Base-by-base conservation (phyloP, 2,888 invertebrate species). In the Cheilosia soror region DNA sequence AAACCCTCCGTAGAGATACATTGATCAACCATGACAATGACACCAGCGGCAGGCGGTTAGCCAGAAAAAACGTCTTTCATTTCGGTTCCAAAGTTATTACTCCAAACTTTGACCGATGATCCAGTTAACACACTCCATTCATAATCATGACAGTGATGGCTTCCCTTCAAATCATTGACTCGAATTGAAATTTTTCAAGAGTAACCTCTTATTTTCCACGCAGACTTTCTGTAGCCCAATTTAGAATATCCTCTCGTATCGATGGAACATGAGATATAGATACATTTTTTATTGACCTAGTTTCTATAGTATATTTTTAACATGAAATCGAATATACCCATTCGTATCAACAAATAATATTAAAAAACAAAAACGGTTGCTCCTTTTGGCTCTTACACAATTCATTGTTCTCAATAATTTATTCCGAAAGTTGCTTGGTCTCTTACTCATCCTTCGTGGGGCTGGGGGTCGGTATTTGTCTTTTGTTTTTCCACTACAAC, bases 121-220 rank as follows among this genome's bases (percentile, higher is more conserved):
- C 69, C 57, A 57, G 69, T 57, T 31, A 69, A 47, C 7, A 31
- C 11, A 31, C 42, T 47, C 42, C 44, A 55, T 57, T 55, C 55
- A 73, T 55, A 73, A 55, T 31, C 42, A 63, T 55, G 63, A 63
- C 53, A 73, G 62, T 47, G 25, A 47, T 73, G 37, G 44, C 20
- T 73, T 47, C 25, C 9, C 33, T 40, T 66, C 37, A 49, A 75
- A 65, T 65, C 47, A 66, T 75, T 37, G 57, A 42, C 57, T 75
- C 65, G 49, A 57, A 58, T 75, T 57, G 65, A 58, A 75, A 66
- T 58, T 75, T 65, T 65, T 66, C 57, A 40, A 55, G 33, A 73
- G 44, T 55, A 63, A 37, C 25, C 29, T 3, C 13, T 37, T 5
- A 29, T 15, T 20, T 55, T 11, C 20, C 55, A 27, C 15, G 4